Base-by-base conservation (phyloP, 2,888 invertebrate genomes). In the Drosophila incognita region DNA sequence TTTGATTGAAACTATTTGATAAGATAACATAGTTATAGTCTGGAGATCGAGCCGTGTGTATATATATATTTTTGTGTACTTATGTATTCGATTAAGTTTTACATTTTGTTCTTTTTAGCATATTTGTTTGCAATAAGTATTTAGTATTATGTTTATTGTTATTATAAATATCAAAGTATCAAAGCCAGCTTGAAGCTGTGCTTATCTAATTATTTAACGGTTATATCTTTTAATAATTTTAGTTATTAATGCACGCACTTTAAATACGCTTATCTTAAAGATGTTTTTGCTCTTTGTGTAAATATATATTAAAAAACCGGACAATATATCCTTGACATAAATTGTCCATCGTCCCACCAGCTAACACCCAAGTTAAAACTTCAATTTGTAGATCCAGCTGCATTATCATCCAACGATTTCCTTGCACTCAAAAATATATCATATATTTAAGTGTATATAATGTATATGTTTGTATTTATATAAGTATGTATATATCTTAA, bases 391-490 rank as follows among this genome's bases (percentile, higher is more conserved):
- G 76, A 82, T 86, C 74, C 76, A 81, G 76, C 72, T 57, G 66
- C 66, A 57, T 62, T 59, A 57, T 61, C 54, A 69, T 75, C 71
- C 63, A 69, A 82, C 74, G 81, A 66, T 74, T 68, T 79, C 87
- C 82, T 78, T 83, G 85, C 86, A 83, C 86, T 83, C 82, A 79
- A 79, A 85, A 79, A 88, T 78, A 86, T 82, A 74, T 76, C 53
- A 59, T 72, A 42, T 67, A 58, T 67, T 58, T 69, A 57, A 68
- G 63, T 76, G 58, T 77, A 75, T 69, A 69, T 71, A 66, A 67
- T 79, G 66, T 72, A 73, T 77, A 76, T 77, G 33, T 77, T 42
- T 79, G 70, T 72, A 65, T 72, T 67, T 79, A 67, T 79, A 67
- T 69, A 46, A 52, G 58, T 68, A 52, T 67, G 59, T 73, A 61